Base-by-base conservation (phyloP, 2,797 vertebrate species). In the Arctocebus calabarensis region DNA sequence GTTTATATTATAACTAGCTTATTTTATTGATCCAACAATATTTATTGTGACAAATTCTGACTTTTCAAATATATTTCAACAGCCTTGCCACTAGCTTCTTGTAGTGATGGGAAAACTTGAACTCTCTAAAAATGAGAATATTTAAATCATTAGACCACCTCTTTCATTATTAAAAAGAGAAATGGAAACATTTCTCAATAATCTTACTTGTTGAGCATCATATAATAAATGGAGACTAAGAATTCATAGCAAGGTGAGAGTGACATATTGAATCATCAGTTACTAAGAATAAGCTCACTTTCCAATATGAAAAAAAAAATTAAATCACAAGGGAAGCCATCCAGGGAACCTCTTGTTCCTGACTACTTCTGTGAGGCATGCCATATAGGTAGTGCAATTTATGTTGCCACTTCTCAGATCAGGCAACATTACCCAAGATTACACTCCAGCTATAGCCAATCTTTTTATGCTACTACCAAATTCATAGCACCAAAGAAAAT, bases 181-280 rank as follows among this genome's bases (percentile, higher is more conserved):
- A 71, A 66, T 19, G 9, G 0, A 85, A 81, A 79, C 43, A 70
- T 48, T 55, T 6, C 13, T 70, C 48, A 57, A 20, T n/a, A 71
- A 29, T 25, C 45, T 77, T 9, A 37, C 32, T n/a, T 14, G 23
- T 22, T 57, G 43, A 79, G 43, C 0, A 17, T 23, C 19, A n/a
- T 59, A 34, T 14, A 66, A 43, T 32, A 13, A 57, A 66, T n/a
- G 62, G 52, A 48, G 85, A n/a, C 22, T 13, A 61, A 70, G 73
- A 89, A 92, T 64, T 92, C 29, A 70, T 2, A 77, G 62, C 37
- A 94, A 94, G 86, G 43, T 48, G 11, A 48, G 7, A 90, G 17
- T 37, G 37, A 61, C 70, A 83, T 57, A 70, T 91, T 81, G 73
- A 82, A 82, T 94, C 25, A 77, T 91, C 29, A 7, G 45, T 75